These are phyloP conservation scores for Epirrhoe tristata DNA, from an alignment of 2,888 invertebrate genomes.

Conservation along the genomic window DNA sequence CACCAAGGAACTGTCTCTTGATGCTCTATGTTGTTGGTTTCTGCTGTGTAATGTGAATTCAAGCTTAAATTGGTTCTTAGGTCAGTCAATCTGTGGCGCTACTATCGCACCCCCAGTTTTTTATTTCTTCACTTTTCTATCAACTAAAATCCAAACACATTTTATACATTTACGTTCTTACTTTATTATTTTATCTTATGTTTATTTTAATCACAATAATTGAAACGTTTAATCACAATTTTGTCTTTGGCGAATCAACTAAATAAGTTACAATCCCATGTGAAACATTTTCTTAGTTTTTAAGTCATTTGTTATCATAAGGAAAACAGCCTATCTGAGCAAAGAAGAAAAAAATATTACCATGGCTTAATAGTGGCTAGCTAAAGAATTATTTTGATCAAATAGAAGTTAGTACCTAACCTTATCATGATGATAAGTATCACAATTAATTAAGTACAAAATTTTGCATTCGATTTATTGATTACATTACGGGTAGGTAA, in stretches of 20 bases:
- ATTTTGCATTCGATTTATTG: no score
- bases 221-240: constrained; percentile 59
- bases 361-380: no score
- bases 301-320: not conserved
- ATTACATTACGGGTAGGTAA: no score
- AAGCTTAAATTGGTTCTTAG: not conserved
- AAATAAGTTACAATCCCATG: not conserved
- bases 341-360: no score
- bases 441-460: no score
- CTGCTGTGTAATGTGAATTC: not conserved
- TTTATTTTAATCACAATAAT: constrained; percentile 28
- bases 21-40: constrained; percentile 9
- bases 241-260: constrained; percentile 48
- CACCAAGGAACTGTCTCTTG: constrained; percentile 1
- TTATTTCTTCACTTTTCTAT: not conserved
- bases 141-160: constrained; percentile 3
- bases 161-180: not conserved
- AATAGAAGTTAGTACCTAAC: no score
- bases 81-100: constrained; percentile 11
- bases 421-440: no score
- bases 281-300: not conserved
- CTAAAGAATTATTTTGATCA: no score
- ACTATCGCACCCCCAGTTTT: not conserved
- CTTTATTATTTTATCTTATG: constrained; percentile 12
- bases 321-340: no score